Evolutionary conservation across 2,113 vertebrate species (phyloP), one percentile per base, ranked within the genome.

Genomic region (Mesitornis unicolor): DNA sequence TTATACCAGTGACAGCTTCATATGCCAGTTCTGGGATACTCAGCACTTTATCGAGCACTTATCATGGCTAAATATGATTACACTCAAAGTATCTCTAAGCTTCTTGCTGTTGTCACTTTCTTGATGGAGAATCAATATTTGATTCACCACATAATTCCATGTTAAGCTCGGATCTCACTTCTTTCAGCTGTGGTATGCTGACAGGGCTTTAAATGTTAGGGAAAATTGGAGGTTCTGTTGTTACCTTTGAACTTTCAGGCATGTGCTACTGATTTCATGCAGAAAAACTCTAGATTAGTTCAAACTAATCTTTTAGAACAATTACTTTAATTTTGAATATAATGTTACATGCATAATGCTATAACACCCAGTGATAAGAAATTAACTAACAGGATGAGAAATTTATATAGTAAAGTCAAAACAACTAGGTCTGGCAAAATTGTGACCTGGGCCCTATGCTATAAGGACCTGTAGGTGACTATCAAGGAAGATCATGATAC

Each of bases 81-180:
- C 88, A 43, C 51, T 67, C 17, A 24, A 84, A 67, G 76, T 51
- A 14, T 74, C 85, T 85, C 83, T 17, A 19, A 92, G 63, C 84
- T 78, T 69, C 40, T 80, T 94, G 85, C 86, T 61, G 25, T 84
- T 84, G 89, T 91, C 91, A 81, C 89, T 92, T 91, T 67, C 60
- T 70, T 75, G 94, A 94, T 15, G 4, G 70, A 70, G 53, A 94
- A 96, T 87, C 95, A 80, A 95, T 90, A 84, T 95, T 79, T 77
- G 76, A 95, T 96, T 95, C 51, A 11, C 51, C 54, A n/a, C 87
- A 53, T 94, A 86, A 83, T 64, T 76, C 89, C 28, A 7, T 14
- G 25, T 19, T 91, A 29, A 50, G 28, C 63, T 51, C 1, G 7
- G 61, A 1, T 67, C 75, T 78, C 54, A 22, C 13, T 76, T n/a